Conservation (phyloP, 2,888 invertebrate species). For the Amphipyra berbera region DNA sequence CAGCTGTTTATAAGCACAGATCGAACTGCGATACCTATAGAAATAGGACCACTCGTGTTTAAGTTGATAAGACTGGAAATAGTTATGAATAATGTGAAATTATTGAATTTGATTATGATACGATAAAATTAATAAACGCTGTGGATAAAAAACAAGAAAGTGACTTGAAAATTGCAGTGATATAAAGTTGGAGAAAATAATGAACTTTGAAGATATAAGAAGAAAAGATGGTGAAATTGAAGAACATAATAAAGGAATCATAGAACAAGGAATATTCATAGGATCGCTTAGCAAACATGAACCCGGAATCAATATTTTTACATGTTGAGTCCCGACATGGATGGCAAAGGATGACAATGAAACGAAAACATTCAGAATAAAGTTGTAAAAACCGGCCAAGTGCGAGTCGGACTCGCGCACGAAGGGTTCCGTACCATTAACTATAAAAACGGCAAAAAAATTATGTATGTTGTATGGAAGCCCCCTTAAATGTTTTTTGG, state of each 20-base stretch:
- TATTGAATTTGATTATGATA: constrained; percentile 7
- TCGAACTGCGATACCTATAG: constrained; percentile 29
- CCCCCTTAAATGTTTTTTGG: no score
- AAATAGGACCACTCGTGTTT: constrained; percentile 24
- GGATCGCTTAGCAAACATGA: not conserved
- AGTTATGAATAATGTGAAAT: constrained; percentile 13
- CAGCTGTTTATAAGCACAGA: constrained; percentile 53
- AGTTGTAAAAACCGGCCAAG: no score
- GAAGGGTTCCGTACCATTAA: no score
- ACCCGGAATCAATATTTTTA: not conserved
- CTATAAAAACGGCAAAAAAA: no score
- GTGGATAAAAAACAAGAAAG: not conserved
- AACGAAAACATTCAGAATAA: not conserved
- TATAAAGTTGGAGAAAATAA: not conserved
- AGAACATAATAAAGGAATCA: not conserved
- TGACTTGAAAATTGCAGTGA: not conserved
- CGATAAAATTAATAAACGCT: constrained; percentile 3
- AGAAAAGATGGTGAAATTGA: not conserved
- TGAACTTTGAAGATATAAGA: not conserved
- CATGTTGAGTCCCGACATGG: no score
- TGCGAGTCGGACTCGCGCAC: no score
- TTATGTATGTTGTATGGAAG: no score
- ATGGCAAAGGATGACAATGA: not conserved
- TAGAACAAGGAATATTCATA: not conserved
- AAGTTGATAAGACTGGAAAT: constrained; percentile 23